Base-by-base conservation (phyloP, 2,113 vertebrate species). In the Plotosus lineatus region DNA sequence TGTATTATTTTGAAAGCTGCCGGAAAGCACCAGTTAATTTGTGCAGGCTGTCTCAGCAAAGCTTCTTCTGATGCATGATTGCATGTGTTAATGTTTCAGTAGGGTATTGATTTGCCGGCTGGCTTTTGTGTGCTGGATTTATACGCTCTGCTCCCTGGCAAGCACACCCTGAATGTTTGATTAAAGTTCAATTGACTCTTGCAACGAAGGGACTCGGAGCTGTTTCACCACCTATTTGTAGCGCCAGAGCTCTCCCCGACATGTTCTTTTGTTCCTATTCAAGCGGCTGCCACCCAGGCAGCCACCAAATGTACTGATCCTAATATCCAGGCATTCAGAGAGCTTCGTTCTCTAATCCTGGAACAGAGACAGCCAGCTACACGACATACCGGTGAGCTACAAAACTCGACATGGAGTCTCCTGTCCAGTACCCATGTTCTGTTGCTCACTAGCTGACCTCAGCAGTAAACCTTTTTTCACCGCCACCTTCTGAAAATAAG, bases 81-180 rank as follows among this genome's bases (percentile, higher is more conserved):
- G 93, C 95, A 93, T 89, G 93, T 92, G 95, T 94, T 95, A 95
- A 95, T 96, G 96, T 97, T 95, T 95, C 95, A 94, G 94, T 88
- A 89, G 92, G 92, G 92, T 95, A 96, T 97, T 96, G 96, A 96
- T 97, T 96, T 93, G 93, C 90, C 90, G 92, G 89, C 76, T 88
- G 87, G 92, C 93, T 95, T 96, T 96, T 95, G 93, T 95, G 92
- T 91, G 85, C 90, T 88, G 94, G 91, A 93, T 96, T 94, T 93
- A 93, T 93, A 93, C 88, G 85, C 87, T 73, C 80, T 71, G 84
- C 93, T 90, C 89, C 88, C 92, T 88, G 78, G 92, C 92, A 80
- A 90, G 90, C 87, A 78, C 88, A 68, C 88, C 90, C 91, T 92
- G 92, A 95, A 94, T 96, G 95, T 97, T 95, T 97, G 96, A 98